Evolutionary conservation across 23 tunicate species (phyloP), one percentile per base, ranked within the genome.

Genomic region (Aplidium turbinatum): DNA sequence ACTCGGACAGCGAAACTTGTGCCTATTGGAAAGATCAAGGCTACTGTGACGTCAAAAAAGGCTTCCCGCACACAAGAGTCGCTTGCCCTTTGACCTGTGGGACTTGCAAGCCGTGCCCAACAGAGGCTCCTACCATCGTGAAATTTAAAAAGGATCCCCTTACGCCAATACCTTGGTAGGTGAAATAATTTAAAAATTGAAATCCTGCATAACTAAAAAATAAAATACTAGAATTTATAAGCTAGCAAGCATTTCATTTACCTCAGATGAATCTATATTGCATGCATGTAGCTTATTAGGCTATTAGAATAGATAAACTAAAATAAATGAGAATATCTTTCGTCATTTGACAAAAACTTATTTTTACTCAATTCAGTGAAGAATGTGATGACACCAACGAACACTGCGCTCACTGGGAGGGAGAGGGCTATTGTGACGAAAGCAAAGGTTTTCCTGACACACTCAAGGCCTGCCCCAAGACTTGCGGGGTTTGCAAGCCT

Each of bases 341-440:
- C n/a, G n/a, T n/a, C n/a, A n/a, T n/a, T n/a, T n/a, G n/a, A n/a
- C n/a, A n/a, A n/a, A n/a, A n/a, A n/a, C n/a, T n/a, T n/a, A n/a
- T n/a, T n/a, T n/a, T n/a, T n/a, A n/a, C n/a, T n/a, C n/a, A n/a
- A n/a, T n/a, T n/a, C n/a, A n/a, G n/a, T n/a, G n/a, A n/a, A 60
- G 67, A n/a, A 29, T 60, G 67, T 38, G 6, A 4, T 31, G 67
- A 60, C 35, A 4, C 34, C 9, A 60, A 60, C 31, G 67, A 60
- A 60, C 7, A 60, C 5, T 60, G 67, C n/a, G 67, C 30, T 4
- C 22, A 24, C 31, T 60, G 67, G 67, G 67, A 28, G 38, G 67
- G 31, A 31, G 6, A 27, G 9, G 67, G 67, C 5, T 60, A 60
- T 29, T 60, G 67, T n/a, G 31, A 29, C 22, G 36, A 25, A 60